Evolutionary conservation across 2,113 vertebrate species (phyloP).

Genomic region (Equus quagga): DNA sequence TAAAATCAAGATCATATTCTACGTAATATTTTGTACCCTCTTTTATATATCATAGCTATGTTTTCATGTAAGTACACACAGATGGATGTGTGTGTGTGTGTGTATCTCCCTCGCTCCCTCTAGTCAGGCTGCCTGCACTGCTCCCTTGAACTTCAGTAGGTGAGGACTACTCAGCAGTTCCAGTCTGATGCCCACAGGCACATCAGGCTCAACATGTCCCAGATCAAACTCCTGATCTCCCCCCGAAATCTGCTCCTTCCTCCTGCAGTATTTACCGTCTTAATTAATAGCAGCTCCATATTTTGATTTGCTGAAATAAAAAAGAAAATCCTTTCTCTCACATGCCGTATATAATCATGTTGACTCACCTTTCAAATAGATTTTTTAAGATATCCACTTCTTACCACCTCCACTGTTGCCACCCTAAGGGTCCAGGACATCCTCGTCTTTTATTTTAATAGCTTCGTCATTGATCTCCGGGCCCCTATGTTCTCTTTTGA

Average conservation of each 20-base stretch:
- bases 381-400: neutral
- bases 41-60: neutral
- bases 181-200: rapidly evolving
- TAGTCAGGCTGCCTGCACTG: neutral
- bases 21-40: neutral
- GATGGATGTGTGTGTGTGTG: neutral
- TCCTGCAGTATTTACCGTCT: neutral
- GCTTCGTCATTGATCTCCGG: neutral
- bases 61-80: neutral
- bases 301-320: neutral
- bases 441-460: neutral
- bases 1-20: neutral
- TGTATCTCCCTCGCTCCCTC: neutral
- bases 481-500: neutral
- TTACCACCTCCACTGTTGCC: neutral
- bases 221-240: neutral
- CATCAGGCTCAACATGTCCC: neutral
- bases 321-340: neutral
- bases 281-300: neutral
- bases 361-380: neutral
- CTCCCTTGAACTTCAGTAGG: neutral
- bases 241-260: neutral
- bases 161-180: neutral
- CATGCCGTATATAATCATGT: neutral
- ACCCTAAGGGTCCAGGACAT: neutral